Percentiles rank a stretch among this genome's conserved stretches.
phyloP scores from a whole-genome alignment of 2,888 invertebrate genomes.

The Eugnorisma glareosa region DNA sequence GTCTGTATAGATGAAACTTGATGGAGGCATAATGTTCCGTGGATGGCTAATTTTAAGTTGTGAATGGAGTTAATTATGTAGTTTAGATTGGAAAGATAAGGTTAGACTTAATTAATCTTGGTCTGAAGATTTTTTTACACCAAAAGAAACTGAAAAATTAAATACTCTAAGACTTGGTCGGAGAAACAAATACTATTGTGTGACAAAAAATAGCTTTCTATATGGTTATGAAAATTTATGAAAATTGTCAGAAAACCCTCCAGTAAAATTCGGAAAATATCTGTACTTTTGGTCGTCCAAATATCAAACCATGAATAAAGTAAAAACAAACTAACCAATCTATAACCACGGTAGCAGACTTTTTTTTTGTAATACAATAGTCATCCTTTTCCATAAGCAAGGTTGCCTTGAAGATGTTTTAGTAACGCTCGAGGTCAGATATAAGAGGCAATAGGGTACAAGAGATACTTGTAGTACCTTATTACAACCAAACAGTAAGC shows the following conservation, averaged over 20 bases:
- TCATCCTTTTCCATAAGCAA: not conserved
- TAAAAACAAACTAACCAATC: not conserved
- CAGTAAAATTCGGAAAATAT: not conserved
- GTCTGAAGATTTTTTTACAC: not conserved
- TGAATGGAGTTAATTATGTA: not conserved
- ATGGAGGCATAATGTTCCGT: slow-evolving; percentile 18
- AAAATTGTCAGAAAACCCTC: not conserved
- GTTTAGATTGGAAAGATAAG: not conserved
- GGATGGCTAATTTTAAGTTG: slow-evolving; percentile 18
- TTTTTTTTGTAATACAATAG: not conserved
- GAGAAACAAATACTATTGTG: not conserved
- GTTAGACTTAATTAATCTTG: not conserved
- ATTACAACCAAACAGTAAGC: slow-evolving; percentile 16
- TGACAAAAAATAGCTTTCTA: not conserved
- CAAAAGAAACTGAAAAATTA: not conserved
- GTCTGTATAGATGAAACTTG: slow-evolving; percentile 11
- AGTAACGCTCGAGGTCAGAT: slow-evolving; percentile 23
- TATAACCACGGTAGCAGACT: not conserved
- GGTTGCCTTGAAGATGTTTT: slow-evolving; percentile 19
- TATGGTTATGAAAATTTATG: not conserved
- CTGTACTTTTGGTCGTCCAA: not conserved
- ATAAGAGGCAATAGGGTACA: slow-evolving; percentile 28
- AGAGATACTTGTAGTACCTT: slow-evolving; percentile 34
- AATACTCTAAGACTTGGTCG: not conserved
- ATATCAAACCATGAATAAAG: not conserved